A percentile compares a stretch with the other conserved stretches of the same genome.
Conservation (phyloP, 2,113 vertebrate species). For the Elanus axillaris region DNA sequence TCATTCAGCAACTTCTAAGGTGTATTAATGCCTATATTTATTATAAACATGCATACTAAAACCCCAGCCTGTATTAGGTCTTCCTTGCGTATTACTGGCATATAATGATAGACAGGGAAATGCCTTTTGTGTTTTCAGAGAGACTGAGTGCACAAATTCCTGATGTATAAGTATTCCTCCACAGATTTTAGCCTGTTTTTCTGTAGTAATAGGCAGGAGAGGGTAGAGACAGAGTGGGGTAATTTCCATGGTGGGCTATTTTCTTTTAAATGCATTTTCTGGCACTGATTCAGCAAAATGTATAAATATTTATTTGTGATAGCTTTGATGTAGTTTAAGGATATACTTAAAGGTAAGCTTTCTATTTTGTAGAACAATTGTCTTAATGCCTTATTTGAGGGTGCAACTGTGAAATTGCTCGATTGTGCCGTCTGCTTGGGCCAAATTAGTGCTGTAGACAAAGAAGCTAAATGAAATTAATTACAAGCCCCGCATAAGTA, state of each 20-base stretch:
- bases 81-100: background rate
- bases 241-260: background rate
- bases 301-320: background rate
- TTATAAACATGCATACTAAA: background rate
- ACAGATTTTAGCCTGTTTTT: background rate
- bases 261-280: background rate
- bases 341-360: background rate
- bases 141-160: background rate
- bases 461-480: background rate
- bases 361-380: background rate
- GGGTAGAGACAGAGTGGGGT: background rate
- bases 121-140: background rate
- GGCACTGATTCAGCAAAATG: background rate
- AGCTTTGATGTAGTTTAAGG: background rate
- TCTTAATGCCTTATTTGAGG: background rate
- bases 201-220: background rate
- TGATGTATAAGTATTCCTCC: background rate
- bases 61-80: background rate
- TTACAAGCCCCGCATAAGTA: background rate
- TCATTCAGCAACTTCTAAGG: constrained; percentile 20
- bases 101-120: background rate
- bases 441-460: background rate
- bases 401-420: background rate
- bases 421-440: background rate
- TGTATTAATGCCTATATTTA: constrained; percentile 9